phyloP scores from a whole-genome alignment of 2,888 invertebrate species.

The Neoitamus cyanurus region DNA sequence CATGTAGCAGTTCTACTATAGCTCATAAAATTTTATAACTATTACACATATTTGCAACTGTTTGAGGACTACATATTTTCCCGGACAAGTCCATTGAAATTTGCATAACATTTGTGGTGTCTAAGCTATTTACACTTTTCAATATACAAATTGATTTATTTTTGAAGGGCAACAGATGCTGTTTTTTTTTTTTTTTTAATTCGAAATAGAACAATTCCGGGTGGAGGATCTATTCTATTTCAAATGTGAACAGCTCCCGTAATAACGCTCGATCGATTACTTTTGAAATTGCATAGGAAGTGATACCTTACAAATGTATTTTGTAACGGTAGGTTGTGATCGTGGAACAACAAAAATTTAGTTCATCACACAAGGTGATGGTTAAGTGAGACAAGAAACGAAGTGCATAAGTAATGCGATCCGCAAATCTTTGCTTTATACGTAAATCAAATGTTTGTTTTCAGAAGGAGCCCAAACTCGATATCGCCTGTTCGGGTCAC shows the following conservation, averaged over 20 bases:
- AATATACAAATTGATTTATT: constrained; percentile 47
- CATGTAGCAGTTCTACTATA: neutral
- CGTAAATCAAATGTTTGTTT: too few relatives aligned
- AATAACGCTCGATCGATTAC: constrained; percentile 45
- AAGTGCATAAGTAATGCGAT: too few relatives aligned
- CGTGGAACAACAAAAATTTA: neutral
- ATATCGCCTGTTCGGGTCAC: too few relatives aligned
- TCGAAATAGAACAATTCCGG: neutral
- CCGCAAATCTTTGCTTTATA: too few relatives aligned
- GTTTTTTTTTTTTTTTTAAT: neutral
- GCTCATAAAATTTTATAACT: neutral
- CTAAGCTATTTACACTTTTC: constrained; percentile 25
- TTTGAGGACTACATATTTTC: neutral
- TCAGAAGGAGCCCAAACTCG: too few relatives aligned
- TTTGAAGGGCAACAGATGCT: constrained; percentile 36
- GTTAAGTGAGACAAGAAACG: too few relatives aligned
- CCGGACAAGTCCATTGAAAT: neutral
- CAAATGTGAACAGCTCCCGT: neutral
- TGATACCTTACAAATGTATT: too few relatives aligned
- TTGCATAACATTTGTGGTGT: neutral
- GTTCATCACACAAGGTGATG: too few relatives aligned
- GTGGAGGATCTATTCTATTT: neutral
- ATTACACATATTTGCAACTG: neutral
- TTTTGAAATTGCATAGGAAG: constrained; percentile 35
- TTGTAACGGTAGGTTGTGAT: neutral